Evolutionary conservation across 2,888 invertebrate species (phyloP).

Genomic region (Azorinus chamasolen): DNA sequence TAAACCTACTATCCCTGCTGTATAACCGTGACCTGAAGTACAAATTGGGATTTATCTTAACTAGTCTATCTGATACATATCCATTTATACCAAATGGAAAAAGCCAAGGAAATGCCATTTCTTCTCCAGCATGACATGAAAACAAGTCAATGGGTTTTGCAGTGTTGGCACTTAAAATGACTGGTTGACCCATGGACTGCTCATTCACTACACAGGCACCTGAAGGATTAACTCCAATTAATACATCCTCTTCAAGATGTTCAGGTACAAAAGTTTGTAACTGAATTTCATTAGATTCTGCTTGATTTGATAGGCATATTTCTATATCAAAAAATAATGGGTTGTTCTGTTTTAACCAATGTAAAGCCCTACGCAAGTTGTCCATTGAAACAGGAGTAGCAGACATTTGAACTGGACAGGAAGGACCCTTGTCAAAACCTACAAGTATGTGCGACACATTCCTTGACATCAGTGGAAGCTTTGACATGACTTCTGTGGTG

Average conservation of each 20-base stretch:
- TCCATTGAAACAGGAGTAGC: neutral
- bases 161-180: neutral
- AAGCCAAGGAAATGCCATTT: conserved; percentile 54
- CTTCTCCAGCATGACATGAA: conserved; percentile 35
- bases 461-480: neutral
- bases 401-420: neutral
- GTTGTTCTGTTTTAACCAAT: conserved; percentile 37
- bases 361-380: conserved; percentile 9
- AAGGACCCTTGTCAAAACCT: neutral
- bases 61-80: conserved; percentile 6
- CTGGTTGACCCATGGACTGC: neutral
- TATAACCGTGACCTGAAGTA: conserved; percentile 48
- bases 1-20: conserved; percentile 16
- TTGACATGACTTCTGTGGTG: neutral
- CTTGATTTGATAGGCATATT: too few species aligned
- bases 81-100: conserved; percentile 46
- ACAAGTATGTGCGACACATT: conserved; percentile 3
- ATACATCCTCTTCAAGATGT: conserved; percentile 15
- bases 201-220: neutral
- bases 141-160: conserved; percentile 31
- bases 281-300: too few species aligned
- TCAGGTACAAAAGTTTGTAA: too few species aligned
- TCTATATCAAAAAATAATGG: conserved; percentile 15
- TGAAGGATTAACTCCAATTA: conserved; percentile 20
- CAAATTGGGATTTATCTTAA: conserved; percentile 27